These are phyloP conservation scores for Drosophila kuntzei DNA, from an alignment of 2,888 invertebrate species.

Conservation along the genomic window DNA sequence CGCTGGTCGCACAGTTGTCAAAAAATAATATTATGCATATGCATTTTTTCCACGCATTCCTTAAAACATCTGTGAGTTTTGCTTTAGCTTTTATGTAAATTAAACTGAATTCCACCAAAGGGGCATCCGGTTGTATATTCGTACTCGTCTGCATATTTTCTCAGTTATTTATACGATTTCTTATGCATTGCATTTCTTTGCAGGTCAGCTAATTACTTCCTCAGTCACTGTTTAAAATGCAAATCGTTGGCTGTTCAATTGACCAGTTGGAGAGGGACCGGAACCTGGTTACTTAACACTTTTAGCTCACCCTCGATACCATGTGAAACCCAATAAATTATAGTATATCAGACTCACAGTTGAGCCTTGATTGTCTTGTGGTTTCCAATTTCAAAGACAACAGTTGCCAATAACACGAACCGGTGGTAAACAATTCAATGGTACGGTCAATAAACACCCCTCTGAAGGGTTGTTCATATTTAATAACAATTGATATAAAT, in stretches of 20 bases:
- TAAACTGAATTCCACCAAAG: slow-evolving; percentile 25
- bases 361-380: slow-evolving; percentile 66
- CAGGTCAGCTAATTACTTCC: slow-evolving; percentile 61
- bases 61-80: slow-evolving; percentile 32
- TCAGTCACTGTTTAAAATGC: slow-evolving; percentile 43
- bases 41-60: slow-evolving; percentile 25
- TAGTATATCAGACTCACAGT: slow-evolving; percentile 28
- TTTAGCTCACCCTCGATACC: slow-evolving; percentile 37
- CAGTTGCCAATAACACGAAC: slow-evolving; percentile 27
- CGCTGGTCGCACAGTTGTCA: slow-evolving; percentile 34
- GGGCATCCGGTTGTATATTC: slow-evolving; percentile 57
- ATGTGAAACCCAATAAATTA: slow-evolving; percentile 70
- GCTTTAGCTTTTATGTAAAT: slow-evolving; percentile 52
- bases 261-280: slow-evolving; percentile 53
- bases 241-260: slow-evolving; percentile 40
- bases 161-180: slow-evolving; percentile 70
- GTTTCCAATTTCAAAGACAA: slow-evolving; percentile 63
- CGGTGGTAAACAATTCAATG: slow-evolving; percentile 33
- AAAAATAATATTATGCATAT: slow-evolving; percentile 18
- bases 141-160: slow-evolving; percentile 27
- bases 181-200: slow-evolving; percentile 31
- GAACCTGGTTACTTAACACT: slow-evolving; percentile 67
- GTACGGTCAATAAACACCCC: slow-evolving; percentile 36
- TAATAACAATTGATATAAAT: slow-evolving; percentile 81
- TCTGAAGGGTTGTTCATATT: slow-evolving; percentile 69